A percentile compares a stretch with the other conserved stretches of the same genome.
Evolutionary conservation across 2,888 invertebrate genomes (phyloP).

Genomic region (Zaprionus obscuricornis): DNA sequence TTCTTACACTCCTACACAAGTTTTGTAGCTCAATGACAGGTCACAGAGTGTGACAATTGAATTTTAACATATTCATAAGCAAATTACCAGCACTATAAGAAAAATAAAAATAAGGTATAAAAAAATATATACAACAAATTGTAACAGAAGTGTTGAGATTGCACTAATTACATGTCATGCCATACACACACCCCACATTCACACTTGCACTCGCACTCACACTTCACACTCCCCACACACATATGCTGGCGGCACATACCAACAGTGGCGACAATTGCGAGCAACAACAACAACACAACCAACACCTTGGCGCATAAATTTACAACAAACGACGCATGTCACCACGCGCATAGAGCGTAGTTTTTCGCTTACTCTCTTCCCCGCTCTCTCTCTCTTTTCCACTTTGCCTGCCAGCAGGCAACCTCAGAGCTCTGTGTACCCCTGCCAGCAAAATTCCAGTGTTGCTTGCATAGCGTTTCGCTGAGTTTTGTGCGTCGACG

Average conservation of each 20-base stretch:
- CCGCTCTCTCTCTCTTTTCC: neutral
- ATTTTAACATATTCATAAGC: constrained; percentile 69
- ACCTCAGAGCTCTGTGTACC: too few relatives aligned
- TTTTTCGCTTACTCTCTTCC: constrained; percentile 3
- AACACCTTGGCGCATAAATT: constrained; percentile 76
- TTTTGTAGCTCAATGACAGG: constrained; percentile 28
- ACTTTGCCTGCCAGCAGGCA: neutral
- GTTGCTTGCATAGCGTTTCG: constrained; percentile 49
- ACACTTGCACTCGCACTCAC: constrained; percentile 45
- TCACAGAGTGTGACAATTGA: constrained; percentile 66
- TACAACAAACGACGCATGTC: constrained; percentile 75
- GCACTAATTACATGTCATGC: constrained; percentile 75
- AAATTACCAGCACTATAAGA: constrained; percentile 45
- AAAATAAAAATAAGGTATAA: constrained; percentile 19
- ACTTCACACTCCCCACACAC: constrained; percentile 18
- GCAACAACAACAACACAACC: constrained; percentile 39
- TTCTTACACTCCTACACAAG: constrained; percentile 54
- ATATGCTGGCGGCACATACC: too few relatives aligned
- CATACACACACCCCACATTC: constrained; percentile 38
- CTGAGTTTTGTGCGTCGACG: constrained; percentile 47
- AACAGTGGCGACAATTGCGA: constrained; percentile 3
- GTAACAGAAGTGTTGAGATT: constrained; percentile 76
- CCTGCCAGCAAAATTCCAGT: constrained; percentile 22
- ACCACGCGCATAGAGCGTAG: constrained; percentile 19
- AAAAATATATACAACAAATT: constrained; percentile 33